phyloP scores from a whole-genome alignment of 2,797 vertebrate genomes.

The Okamejei kenojei region DNA sequence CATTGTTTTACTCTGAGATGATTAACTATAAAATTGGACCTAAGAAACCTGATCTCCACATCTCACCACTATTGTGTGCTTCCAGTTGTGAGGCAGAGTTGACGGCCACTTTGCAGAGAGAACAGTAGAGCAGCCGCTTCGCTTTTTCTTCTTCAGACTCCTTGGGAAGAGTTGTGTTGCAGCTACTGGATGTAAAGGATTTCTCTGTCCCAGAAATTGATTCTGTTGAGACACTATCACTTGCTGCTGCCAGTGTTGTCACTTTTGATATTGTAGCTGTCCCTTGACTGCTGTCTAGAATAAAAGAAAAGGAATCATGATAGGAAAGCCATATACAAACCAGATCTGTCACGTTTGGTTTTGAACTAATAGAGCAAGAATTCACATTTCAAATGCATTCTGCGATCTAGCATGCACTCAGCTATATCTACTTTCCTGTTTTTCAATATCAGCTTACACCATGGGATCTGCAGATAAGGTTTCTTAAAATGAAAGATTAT shows the following conservation, averaged over 20 bases:
- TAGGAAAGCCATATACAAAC: not conserved
- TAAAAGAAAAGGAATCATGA: constrained; percentile 40
- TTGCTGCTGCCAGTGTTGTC: constrained; percentile 42
- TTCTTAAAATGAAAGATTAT: not conserved
- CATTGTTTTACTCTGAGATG: constrained; percentile 31
- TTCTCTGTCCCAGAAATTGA: constrained; percentile 58
- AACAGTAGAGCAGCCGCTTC: constrained; percentile 87
- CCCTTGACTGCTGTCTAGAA: constrained; percentile 58
- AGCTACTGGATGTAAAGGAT: constrained; percentile 52
- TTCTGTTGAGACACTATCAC: constrained; percentile 56
- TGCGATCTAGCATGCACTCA: not conserved
- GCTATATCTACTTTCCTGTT: not conserved
- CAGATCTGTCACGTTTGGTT: not conserved
- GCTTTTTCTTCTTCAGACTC: constrained; percentile 92
- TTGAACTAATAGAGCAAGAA: not conserved
- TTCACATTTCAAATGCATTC: not conserved
- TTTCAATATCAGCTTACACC: not conserved
- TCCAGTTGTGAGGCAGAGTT: constrained; percentile 95
- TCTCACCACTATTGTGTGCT: constrained; percentile 94
- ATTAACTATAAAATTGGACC: constrained; percentile 50
- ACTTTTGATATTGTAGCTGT: constrained; percentile 55
- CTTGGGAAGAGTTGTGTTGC: constrained; percentile 55
- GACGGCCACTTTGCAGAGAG: constrained; percentile 94
- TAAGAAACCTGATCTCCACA: constrained; percentile 44
- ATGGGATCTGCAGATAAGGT: not conserved